Base-by-base conservation (phyloP, 2,113 vertebrate genomes). In the Euleptes europaea region DNA sequence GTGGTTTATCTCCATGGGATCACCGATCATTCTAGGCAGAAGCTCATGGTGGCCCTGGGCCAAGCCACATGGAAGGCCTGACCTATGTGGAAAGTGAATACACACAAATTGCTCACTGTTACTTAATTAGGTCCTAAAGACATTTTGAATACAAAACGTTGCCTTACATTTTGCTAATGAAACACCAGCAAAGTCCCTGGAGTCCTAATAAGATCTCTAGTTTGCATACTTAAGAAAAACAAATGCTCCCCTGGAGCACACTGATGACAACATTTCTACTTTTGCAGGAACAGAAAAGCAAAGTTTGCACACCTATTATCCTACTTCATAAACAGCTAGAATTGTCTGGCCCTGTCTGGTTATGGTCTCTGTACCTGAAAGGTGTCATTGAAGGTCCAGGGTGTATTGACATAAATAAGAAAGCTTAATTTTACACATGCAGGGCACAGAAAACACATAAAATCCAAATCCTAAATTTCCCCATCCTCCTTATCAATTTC, bases 121-220 rank as follows among this genome's bases (percentile, higher is more conserved):
- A 21, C 15, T 89, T 82, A 86, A 88, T 54, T 7, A 80, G 31
- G 23, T 79, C 66, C 73, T 49, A 81, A 88, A 79, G 90, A 57
- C 69, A 51, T 51, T 10, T 63, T 54, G 83, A 83, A 8, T 38
- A 72, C 47, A 57, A 76, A 88, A 65, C 82, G 80, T 73, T 47
- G 49, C 2, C 47, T 6, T 23, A 66, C 0, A 10, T 78, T 49
- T 54, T 54, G 47, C n/a, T 15, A 63, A 81, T 40, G 65, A 91
- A 91, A 88, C 67, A 42, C 28, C 2, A 51, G 3, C 78, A 90
- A 60, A 33, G 70, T 84, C 23, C 47, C 28, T 86, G 33, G 54
- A 57, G 3, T 70, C 33, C 10, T 66, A 79, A 81, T 71, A 80
- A 75, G 84, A 90, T 80, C 70, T 47, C 67, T 69, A 17, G 23